Percentiles rank a stretch among this genome's conserved stretches.
phyloP scores from a whole-genome alignment of 1,140 invertebrate species.

The Eciton burchellii region DNA sequence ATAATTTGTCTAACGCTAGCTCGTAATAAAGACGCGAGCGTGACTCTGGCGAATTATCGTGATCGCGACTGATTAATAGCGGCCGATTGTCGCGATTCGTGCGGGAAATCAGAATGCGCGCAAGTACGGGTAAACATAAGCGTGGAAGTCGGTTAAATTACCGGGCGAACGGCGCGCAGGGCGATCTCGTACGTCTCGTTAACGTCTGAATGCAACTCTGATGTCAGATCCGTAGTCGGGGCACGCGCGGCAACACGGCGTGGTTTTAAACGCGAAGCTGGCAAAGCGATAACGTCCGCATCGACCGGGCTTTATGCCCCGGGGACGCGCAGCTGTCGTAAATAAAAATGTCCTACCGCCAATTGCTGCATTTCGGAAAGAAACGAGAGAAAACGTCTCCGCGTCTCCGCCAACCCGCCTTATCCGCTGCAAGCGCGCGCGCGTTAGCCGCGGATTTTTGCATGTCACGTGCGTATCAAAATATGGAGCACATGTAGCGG shows the following conservation, averaged over 20 bases:
- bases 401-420: conserved; percentile 16
- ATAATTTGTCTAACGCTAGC: conserved; percentile 33
- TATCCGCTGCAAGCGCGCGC: neutral
- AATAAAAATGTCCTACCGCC: conserved; percentile 51
- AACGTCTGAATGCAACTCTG: conserved; percentile 58
- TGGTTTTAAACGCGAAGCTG: conserved; percentile 48
- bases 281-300: conserved; percentile 49
- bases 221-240: conserved; percentile 52
- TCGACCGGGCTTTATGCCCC: conserved; percentile 33
- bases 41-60: conserved; percentile 23
- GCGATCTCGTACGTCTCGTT: conserved; percentile 53
- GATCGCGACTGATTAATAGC: conserved; percentile 46
- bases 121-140: conserved; percentile 43
- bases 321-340: conserved; percentile 31
- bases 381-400: neutral
- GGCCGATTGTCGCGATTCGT: neutral
- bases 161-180: conserved; percentile 42
- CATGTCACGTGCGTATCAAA: neutral
- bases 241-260: conserved; percentile 44
- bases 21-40: conserved; percentile 47
- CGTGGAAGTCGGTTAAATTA: conserved; percentile 56
- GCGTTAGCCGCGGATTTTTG: neutral
- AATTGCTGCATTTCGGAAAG: conserved; percentile 29
- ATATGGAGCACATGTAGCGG: too few relatives aligned
- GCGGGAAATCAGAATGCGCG: conserved; percentile 50